phyloP scores from a whole-genome alignment of 1,140 invertebrate species.

The Ceratina australensis region DNA sequence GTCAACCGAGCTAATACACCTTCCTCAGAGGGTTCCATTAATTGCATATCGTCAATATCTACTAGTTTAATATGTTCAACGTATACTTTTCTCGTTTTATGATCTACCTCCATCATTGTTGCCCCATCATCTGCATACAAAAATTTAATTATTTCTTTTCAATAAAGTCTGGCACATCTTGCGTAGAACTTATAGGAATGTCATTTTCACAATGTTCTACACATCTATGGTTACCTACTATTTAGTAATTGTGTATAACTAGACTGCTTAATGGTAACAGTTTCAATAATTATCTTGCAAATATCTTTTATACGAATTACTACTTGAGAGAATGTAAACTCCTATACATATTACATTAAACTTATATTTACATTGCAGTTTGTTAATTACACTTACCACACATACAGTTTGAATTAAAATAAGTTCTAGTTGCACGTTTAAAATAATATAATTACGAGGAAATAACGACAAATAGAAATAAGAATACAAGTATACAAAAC shows the following conservation, averaged over 20 bases:
- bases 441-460: constrained; percentile 7
- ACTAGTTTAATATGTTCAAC: constrained; percentile 87
- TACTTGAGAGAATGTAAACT: neutral
- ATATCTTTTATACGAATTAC: constrained; percentile 5
- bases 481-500: neutral
- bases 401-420: neutral
- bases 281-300: constrained; percentile 8
- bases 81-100: constrained; percentile 92
- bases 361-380: constrained; percentile 13
- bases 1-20: constrained; percentile 88
- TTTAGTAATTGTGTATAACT: neutral
- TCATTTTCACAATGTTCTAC: constrained; percentile 22
- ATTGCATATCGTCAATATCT: constrained; percentile 80
- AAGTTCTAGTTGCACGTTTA: neutral
- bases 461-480: constrained; percentile 27
- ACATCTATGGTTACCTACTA: constrained; percentile 4
- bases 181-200: neutral
- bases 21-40: constrained; percentile 84
- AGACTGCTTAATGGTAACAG: neutral
- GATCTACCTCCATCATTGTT: constrained; percentile 96
- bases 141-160: constrained; percentile 19
- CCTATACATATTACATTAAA: constrained; percentile 1
- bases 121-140: constrained; percentile 86
- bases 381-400: constrained; percentile 22
- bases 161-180: neutral